Conservation (phyloP, 2,113 vertebrate genomes). For the Limnothrissa miodon region DNA sequence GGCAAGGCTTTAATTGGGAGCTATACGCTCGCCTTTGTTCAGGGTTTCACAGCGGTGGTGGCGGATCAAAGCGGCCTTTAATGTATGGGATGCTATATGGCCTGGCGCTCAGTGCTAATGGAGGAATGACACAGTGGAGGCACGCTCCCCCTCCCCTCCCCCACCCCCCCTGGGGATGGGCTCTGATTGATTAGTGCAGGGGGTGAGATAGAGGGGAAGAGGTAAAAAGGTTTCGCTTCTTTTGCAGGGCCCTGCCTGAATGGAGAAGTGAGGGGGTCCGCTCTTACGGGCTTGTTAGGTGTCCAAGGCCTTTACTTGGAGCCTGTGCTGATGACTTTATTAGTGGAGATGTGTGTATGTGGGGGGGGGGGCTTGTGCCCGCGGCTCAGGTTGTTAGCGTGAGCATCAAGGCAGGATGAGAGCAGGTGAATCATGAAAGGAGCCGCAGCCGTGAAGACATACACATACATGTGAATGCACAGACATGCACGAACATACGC, state of each 20-base stretch:
- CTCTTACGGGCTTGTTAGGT: neutral
- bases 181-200: slow-evolving; percentile 44
- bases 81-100: slow-evolving; percentile 53
- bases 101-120: neutral
- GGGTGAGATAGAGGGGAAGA: neutral
- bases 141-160: neutral
- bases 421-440: neutral
- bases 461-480: neutral
- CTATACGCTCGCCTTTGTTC: slow-evolving; percentile 37
- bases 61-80: slow-evolving; percentile 56
- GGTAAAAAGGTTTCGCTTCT: neutral
- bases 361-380: neutral
- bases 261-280: neutral
- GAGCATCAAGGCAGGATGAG: neutral
- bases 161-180: slow-evolving; percentile 28
- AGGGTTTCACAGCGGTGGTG: slow-evolving; percentile 32
- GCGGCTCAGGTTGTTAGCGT: neutral
- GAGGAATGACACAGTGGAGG: slow-evolving; percentile 13
- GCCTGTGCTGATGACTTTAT: slow-evolving; percentile 1
- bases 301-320: neutral
- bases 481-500: neutral
- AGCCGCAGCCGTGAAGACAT: neutral
- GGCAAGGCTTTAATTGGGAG: slow-evolving; percentile 39
- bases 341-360: neutral
- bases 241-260: neutral